phyloP scores from a whole-genome alignment of 2,888 invertebrate genomes.

The Platycheirus rosarum region DNA sequence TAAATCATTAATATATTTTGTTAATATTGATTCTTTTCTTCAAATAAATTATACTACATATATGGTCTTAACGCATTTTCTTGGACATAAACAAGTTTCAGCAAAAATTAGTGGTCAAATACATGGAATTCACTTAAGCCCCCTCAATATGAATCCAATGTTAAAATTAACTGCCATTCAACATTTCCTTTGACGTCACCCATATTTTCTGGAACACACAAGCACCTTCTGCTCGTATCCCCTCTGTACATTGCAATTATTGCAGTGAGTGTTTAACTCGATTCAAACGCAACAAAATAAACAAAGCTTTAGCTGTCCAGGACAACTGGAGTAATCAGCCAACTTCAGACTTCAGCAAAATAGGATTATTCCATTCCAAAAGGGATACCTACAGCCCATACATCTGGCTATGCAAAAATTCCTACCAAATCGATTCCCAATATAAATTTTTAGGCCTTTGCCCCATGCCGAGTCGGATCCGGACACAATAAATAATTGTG shows the following conservation, averaged over 20 bases:
- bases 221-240: conserved; percentile 18
- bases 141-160: too few species aligned
- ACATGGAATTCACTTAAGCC: too few species aligned
- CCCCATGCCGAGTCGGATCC: conserved; percentile 36
- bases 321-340: conserved; percentile 62
- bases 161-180: conserved; percentile 17
- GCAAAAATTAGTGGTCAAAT: too few species aligned
- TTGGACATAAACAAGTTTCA: too few species aligned
- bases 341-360: conserved; percentile 40
- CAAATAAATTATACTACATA: too few species aligned
- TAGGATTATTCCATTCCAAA: conserved; percentile 48
- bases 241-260: conserved; percentile 50
- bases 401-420: too few species aligned
- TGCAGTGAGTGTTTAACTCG: conserved; percentile 55
- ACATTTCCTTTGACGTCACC: conserved; percentile 49
- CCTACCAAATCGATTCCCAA: conserved; percentile 48
- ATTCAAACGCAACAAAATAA: conserved; percentile 55
- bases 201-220: conserved; percentile 45
- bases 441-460: conserved; percentile 48
- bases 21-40: too few species aligned
- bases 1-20: too few species aligned
- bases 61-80: too few species aligned
- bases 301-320: conserved; percentile 10
- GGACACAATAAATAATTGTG: conserved; percentile 71
- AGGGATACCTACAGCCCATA: too few species aligned